Percentiles rank a stretch among this genome's conserved stretches.
Evolutionary conservation across 2,113 vertebrate species (phyloP).

Genomic region (Mugil cephalus): DNA sequence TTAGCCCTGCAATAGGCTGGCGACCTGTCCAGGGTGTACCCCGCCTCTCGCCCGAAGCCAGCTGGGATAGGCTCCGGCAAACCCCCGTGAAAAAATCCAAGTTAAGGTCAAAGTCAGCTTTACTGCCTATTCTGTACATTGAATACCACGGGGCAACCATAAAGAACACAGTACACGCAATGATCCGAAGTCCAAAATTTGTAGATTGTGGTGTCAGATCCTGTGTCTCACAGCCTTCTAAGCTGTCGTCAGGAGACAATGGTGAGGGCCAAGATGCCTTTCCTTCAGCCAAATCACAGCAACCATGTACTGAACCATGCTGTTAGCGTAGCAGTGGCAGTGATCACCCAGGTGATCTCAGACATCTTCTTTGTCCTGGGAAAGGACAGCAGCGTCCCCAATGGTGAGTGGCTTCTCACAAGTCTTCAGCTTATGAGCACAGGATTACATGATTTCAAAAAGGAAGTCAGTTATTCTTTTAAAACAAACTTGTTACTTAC

Average conservation of each 20-base stretch:
- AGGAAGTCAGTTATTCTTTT: neutral
- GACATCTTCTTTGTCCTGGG: constrained; percentile 30
- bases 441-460: neutral
- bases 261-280: neutral
- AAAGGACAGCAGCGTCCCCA: constrained; percentile 47
- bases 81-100: too few relatives aligned
- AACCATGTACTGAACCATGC: constrained; percentile 27
- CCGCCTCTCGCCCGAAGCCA: too few relatives aligned
- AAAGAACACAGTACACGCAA: neutral
- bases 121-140: too few relatives aligned
- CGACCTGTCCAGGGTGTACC: too few relatives aligned
- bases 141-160: neutral
- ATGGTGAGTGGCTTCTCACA: constrained; percentile 55
- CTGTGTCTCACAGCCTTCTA: neutral
- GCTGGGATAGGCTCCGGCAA: too few relatives aligned
- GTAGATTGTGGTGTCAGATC: neutral
- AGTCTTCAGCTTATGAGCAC: too few relatives aligned
- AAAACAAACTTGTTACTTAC: neutral
- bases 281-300: neutral
- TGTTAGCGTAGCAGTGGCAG: constrained; percentile 43
- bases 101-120: too few relatives aligned
- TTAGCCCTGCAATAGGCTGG: too few relatives aligned
- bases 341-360: constrained; percentile 36
- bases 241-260: neutral
- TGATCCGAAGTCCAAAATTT: constrained; percentile 60